Evolutionary conservation across 2,113 vertebrate genomes (phyloP).

Genomic region (Oxyura jamaicensis): DNA sequence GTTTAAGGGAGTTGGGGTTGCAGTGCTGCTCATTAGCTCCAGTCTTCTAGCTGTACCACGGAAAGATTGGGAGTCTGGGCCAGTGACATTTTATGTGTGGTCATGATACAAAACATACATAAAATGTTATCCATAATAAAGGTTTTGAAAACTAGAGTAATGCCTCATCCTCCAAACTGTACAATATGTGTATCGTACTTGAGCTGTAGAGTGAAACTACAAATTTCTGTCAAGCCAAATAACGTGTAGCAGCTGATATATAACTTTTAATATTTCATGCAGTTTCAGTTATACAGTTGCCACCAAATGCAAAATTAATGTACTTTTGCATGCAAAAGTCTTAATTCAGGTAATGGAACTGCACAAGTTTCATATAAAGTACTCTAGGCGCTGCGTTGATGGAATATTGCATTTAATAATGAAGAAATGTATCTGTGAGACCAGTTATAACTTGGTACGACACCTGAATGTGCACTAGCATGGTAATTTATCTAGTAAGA

Average conservation of each 20-base stretch:
- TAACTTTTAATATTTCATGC: not conserved
- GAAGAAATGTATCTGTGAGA: not conserved
- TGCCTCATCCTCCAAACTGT: not conserved
- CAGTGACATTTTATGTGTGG: not conserved
- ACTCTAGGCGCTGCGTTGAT: not conserved
- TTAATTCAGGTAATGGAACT: not conserved
- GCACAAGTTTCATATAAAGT: not conserved
- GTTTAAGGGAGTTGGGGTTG: not conserved
- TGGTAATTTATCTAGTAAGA: not conserved
- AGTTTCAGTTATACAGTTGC: not conserved
- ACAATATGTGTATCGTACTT: not conserved
- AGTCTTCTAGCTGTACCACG: not conserved
- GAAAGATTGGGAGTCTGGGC: not conserved
- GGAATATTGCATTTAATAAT: not conserved
- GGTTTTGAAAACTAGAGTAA: not conserved
- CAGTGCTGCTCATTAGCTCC: not conserved
- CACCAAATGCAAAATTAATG: not conserved
- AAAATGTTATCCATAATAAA: not conserved
- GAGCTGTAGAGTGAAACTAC: not conserved
- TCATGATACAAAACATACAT: not conserved
- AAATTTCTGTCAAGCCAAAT: not conserved
- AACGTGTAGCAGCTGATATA: not conserved
- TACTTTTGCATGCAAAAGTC: not conserved
- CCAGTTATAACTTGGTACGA: not conserved
- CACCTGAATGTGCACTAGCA: not conserved